These are phyloP conservation scores for Exephanes ischioxanthus DNA, from an alignment of 2,888 invertebrate species.

Conservation along the genomic window DNA sequence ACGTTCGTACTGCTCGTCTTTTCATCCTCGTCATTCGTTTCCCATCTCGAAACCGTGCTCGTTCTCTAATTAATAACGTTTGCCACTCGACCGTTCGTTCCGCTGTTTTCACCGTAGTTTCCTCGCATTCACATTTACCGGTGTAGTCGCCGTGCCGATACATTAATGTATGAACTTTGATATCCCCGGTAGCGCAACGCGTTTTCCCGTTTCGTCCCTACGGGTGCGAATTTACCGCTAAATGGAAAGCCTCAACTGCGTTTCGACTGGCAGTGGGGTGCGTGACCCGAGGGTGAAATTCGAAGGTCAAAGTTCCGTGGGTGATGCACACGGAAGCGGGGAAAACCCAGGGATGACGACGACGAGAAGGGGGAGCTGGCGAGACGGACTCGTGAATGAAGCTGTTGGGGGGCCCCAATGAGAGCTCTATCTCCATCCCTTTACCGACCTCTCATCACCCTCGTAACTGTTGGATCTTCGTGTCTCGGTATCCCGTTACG, in stretches of 20 bases:
- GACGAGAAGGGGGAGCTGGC: not conserved
- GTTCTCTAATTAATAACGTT: constrained; percentile 22
- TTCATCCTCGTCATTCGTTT: not conserved
- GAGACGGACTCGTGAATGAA: constrained; percentile 33
- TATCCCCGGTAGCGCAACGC: not conserved
- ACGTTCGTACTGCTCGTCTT: constrained; percentile 1
- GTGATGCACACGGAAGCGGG: constrained; percentile 12
- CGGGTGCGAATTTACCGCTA: not conserved
- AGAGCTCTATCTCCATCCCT: not conserved
- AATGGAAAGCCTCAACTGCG: not conserved
- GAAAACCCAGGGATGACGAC: not conserved
- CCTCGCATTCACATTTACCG: not conserved
- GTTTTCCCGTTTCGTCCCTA: not conserved
- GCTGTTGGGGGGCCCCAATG: constrained; percentile 26
- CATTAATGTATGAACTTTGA: not conserved
- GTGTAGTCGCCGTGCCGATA: not conserved
- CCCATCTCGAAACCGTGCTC: not conserved
- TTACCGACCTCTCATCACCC: not conserved
- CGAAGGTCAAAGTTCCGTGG: constrained; percentile 8
- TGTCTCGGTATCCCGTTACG: constrained; percentile 4
- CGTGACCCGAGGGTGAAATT: not conserved
- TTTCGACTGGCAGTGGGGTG: not conserved
- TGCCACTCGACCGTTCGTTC: not conserved
- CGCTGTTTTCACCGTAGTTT: constrained; percentile 3
- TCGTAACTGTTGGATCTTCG: not conserved